phyloP scores from a whole-genome alignment of 23 tunicate genomes.

The Trididemnum nubilum region DNA sequence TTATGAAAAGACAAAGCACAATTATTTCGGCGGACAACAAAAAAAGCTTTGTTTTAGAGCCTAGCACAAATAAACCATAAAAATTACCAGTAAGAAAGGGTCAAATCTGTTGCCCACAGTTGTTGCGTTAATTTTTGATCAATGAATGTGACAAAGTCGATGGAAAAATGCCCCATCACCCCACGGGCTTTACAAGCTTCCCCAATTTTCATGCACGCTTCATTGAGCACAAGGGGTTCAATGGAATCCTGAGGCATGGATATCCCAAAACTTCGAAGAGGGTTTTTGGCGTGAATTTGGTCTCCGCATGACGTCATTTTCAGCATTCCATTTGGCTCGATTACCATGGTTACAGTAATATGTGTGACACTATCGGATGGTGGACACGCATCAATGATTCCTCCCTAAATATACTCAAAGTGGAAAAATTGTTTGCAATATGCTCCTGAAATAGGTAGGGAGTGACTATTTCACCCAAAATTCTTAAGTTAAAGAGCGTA shows the following conservation, averaged over 20 bases:
- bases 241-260: constrained; percentile 92
- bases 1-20: too few relatives aligned
- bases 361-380: constrained; percentile 83
- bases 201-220: constrained; percentile 61
- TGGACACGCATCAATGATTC: constrained; percentile 90
- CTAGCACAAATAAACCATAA: too few relatives aligned
- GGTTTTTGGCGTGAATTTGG: constrained; percentile 88
- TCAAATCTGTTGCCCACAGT: constrained; percentile 93
- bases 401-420: constrained; percentile 53
- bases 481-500: too few relatives aligned
- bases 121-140: constrained; percentile 61
- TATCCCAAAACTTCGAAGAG: constrained; percentile 62
- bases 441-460: too few relatives aligned
- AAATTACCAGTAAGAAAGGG: constrained; percentile 77
- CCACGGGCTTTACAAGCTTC: constrained; percentile 92
- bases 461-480: too few relatives aligned
- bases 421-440: not conserved
- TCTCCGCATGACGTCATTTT: constrained; percentile 96
- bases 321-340: constrained; percentile 72
- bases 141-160: constrained; percentile 86
- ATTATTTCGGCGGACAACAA: too few relatives aligned
- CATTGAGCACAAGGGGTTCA: constrained; percentile 57
- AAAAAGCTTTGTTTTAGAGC: too few relatives aligned
- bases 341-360: constrained; percentile 81
- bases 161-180: constrained; percentile 78